phyloP scores from a whole-genome alignment of 2,797 vertebrate species.

The Synanceia verrucosa region DNA sequence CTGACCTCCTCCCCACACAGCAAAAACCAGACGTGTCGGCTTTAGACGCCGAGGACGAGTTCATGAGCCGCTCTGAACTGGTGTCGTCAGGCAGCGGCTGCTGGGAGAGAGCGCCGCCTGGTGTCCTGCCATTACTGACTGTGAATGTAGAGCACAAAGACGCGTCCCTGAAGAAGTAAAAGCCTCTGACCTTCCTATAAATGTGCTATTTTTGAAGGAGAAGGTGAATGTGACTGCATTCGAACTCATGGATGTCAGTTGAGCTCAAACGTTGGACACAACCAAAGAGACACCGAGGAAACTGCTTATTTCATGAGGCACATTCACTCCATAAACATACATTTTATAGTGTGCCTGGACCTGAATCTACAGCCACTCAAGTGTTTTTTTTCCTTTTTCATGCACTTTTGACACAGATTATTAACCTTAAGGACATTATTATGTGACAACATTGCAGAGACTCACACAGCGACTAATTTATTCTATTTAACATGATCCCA shows the following conservation, averaged over 20 bases:
- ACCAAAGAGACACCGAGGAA: neutral
- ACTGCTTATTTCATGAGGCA: neutral
- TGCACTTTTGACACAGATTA: slow-evolving; percentile 43
- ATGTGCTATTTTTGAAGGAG: neutral
- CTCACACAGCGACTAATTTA: slow-evolving; percentile 50
- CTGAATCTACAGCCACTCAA: neutral
- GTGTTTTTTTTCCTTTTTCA: slow-evolving; percentile 7
- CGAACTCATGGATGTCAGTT: neutral
- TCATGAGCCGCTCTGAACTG: neutral
- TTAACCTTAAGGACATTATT: slow-evolving; percentile 4
- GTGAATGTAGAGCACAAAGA: slow-evolving; percentile 9
- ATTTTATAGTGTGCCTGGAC: neutral
- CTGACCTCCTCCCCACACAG: slow-evolving; percentile 85
- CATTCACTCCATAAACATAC: neutral
- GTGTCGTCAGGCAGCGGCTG: slow-evolving; percentile 1
- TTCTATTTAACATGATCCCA: slow-evolving; percentile 53
- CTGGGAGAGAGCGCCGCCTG: neutral
- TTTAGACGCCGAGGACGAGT: slow-evolving; percentile 18
- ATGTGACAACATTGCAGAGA: slow-evolving; percentile 1
- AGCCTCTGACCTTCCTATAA: neutral
- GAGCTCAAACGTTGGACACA: neutral
- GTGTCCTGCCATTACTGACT: slow-evolving; percentile 26
- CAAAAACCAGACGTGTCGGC: slow-evolving; percentile 75
- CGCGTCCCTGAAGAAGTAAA: neutral
- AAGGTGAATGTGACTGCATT: neutral